Conservation (phyloP, 1,140 invertebrate species). For the Liolophura sinensis region DNA sequence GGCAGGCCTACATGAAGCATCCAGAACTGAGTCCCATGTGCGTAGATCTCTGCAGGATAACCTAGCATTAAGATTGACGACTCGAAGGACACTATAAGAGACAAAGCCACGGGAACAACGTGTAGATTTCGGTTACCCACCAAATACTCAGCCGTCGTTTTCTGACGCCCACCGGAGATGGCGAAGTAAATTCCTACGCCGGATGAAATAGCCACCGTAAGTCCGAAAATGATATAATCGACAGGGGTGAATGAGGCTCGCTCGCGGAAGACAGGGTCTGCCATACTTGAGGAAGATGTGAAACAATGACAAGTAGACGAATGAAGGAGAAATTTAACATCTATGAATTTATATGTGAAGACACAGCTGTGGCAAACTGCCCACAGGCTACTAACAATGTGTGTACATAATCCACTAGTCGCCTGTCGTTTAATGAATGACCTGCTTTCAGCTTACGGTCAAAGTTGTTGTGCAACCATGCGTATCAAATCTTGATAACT, state of each 20-base stretch:
- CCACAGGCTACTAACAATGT: too few species aligned
- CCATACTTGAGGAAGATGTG: too few species aligned
- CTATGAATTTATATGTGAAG: too few species aligned
- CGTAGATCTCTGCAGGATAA: constrained; percentile 9
- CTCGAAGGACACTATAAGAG: constrained; percentile 6
- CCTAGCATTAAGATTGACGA: constrained; percentile 13
- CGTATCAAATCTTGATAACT: too few species aligned
- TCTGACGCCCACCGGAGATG: constrained; percentile 9
- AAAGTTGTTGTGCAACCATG: too few species aligned
- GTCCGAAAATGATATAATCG: constrained; percentile 12
- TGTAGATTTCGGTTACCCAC: constrained; percentile 10
- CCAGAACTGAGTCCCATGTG: constrained; percentile 21
- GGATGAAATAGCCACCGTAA: constrained; percentile 2
- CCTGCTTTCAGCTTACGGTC: too few species aligned
- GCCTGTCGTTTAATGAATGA: too few species aligned
- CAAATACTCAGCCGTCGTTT: constrained; percentile 12
- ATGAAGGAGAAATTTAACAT: too few species aligned
- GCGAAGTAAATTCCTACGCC: constrained; percentile 14
- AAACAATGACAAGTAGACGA: too few species aligned
- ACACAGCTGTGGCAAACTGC: too few species aligned
- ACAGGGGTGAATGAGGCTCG: constrained; percentile 2
- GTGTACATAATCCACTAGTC: too few species aligned
- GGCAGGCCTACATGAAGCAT: constrained; percentile 6
- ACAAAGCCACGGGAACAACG: constrained; percentile 5
- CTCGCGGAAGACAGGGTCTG: neutral